phyloP scores from a whole-genome alignment of 2,113 vertebrate species.

The Gopherus flavomarginatus region DNA sequence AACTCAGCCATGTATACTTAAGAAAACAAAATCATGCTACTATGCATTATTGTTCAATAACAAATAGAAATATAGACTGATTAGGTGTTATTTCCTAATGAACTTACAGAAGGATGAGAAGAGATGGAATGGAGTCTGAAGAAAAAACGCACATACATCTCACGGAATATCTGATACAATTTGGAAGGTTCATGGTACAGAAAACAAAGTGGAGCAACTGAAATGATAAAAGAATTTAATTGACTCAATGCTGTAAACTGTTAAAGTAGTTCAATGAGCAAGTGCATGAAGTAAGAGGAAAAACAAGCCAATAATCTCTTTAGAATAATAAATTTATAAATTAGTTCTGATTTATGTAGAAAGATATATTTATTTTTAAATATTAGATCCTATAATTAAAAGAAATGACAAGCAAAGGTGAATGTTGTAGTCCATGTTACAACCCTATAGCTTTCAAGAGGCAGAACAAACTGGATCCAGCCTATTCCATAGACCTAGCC shows the following conservation, averaged over 20 bases:
- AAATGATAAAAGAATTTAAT: conserved; percentile 71
- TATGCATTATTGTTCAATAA: not conserved
- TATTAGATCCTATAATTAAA: not conserved
- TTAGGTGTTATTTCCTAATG: conserved; percentile 36
- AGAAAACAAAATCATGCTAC: conserved; percentile 1
- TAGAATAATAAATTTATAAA: conserved; percentile 11
- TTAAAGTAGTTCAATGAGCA: conserved; percentile 40
- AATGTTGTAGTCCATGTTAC: not conserved
- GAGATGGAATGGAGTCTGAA: conserved; percentile 98
- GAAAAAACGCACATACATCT: conserved; percentile 98
- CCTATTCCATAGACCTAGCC: not conserved
- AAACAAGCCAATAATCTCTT: not conserved
- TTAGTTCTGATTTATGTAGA: conserved; percentile 9
- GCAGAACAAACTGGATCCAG: not conserved
- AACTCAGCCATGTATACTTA: not conserved
- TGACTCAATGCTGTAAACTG: conserved; percentile 48
- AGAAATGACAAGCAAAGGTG: not conserved
- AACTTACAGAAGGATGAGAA: conserved; percentile 94
- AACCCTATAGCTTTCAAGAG: not conserved
- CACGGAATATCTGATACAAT: conserved; percentile 95
- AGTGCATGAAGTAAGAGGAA: conserved; percentile 19
- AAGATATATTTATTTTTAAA: not conserved
- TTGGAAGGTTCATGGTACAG: conserved; percentile 96
- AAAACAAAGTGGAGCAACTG: conserved; percentile 98
- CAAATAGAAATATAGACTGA: conserved; percentile 37